phyloP scores from a whole-genome alignment of 2,797 vertebrate genomes.

The Coracias cyanogaster region DNA sequence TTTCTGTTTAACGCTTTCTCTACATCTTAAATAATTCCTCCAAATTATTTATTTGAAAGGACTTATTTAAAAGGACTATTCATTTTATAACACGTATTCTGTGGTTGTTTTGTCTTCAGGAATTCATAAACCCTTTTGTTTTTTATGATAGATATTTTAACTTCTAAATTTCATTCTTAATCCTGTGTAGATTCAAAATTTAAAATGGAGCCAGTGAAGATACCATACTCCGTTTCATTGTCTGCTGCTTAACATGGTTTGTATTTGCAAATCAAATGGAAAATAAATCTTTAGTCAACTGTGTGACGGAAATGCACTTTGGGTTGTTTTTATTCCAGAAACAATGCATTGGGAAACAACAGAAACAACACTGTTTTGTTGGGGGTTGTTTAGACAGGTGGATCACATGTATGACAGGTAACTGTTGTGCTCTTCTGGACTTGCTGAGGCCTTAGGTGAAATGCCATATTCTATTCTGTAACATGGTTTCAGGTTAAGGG shows the following conservation, averaged over 20 bases:
- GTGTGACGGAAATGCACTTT: neutral
- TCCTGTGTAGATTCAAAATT: neutral
- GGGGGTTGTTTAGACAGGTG: neutral
- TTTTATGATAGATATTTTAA: neutral
- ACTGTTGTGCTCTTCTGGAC: neutral
- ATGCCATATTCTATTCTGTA: neutral
- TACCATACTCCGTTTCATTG: accelerated
- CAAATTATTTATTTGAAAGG: no score
- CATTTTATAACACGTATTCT: neutral
- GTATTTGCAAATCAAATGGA: neutral
- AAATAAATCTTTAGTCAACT: neutral
- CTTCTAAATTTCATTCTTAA: neutral
- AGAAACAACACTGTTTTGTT: accelerated
- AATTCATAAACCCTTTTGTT: neutral
- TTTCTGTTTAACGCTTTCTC: neutral
- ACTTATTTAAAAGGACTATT: neutral
- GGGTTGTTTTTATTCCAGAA: neutral
- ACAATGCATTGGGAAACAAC: neutral
- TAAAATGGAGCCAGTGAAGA: neutral
- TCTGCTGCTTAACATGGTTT: accelerated
- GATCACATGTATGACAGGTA: neutral
- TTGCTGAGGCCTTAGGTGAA: neutral
- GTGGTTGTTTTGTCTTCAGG: neutral
- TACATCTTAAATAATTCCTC: neutral
- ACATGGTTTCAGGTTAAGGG: no score